These are phyloP conservation scores for Drosophila sechellia DNA, from an alignment of 1,140 invertebrate genomes.

Conservation along the genomic window DNA sequence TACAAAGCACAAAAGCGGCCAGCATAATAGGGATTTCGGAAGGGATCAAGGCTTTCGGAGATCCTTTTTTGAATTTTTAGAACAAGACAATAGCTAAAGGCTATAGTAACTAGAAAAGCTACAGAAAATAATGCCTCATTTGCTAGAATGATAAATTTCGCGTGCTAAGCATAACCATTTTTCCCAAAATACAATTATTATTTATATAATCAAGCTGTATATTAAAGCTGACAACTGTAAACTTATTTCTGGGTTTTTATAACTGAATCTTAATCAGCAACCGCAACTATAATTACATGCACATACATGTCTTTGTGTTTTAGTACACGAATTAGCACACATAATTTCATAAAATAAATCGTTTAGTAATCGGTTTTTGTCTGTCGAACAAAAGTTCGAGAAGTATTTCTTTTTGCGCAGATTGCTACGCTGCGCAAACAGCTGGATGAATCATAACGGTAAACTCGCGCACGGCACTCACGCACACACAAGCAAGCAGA, in stretches of 20 bases:
- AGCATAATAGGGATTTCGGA: constrained; percentile 24
- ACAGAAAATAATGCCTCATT: no score
- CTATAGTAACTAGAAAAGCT: not conserved
- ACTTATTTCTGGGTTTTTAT: not conserved
- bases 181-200: no score
- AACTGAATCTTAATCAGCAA: not conserved
- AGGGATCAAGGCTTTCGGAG: not conserved
- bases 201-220: no score
- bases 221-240: constrained; percentile 1
- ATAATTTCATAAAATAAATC: constrained; percentile 59
- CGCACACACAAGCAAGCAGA: constrained; percentile 3
- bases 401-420: constrained; percentile 65
- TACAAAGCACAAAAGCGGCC: constrained; percentile 30
- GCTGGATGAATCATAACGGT: constrained; percentile 76
- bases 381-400: constrained; percentile 41
- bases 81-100: not conserved
- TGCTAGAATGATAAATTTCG: no score
- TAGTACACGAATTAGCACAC: constrained; percentile 47
- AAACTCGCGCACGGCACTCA: constrained; percentile 32
- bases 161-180: no score
- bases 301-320: constrained; percentile 18
- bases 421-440: constrained; percentile 69
- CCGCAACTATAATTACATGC: not conserved
- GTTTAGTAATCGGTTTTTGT: constrained; percentile 56
- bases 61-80: not conserved